phyloP scores from a whole-genome alignment of 2,797 vertebrate genomes.

The Megalops cyprinoides region DNA sequence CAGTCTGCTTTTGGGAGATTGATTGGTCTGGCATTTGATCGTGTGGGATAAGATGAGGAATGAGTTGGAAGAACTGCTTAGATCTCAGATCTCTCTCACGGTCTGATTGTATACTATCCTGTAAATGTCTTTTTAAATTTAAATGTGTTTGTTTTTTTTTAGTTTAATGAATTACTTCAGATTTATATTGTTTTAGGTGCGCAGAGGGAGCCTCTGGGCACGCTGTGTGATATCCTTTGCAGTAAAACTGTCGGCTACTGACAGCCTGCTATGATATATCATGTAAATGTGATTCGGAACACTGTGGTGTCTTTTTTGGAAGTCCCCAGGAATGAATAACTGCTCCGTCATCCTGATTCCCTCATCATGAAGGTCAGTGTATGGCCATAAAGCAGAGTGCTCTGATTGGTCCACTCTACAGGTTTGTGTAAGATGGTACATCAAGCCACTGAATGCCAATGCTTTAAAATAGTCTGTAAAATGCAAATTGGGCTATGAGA shows the following conservation, averaged over 20 bases:
- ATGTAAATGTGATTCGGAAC: slow-evolving; percentile 34
- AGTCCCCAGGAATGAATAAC: not conserved
- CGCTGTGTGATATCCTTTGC: slow-evolving; percentile 29
- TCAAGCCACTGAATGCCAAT: no score
- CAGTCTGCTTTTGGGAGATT: slow-evolving; percentile 63
- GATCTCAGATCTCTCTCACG: not conserved
- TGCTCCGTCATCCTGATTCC: not conserved
- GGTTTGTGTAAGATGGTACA: not conserved
- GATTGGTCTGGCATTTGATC: slow-evolving; percentile 75
- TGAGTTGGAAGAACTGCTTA: slow-evolving; percentile 32
- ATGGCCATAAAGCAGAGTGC: not conserved
- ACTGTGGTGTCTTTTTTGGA: slow-evolving; percentile 18
- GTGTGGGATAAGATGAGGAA: slow-evolving; percentile 57
- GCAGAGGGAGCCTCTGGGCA: slow-evolving; percentile 36
- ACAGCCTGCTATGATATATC: slow-evolving; percentile 21
- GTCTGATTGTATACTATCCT: slow-evolving; percentile 36
- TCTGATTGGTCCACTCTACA: not conserved
- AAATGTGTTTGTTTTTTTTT: slow-evolving; percentile 34
- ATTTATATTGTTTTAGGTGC: slow-evolving; percentile 47
- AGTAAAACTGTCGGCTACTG: slow-evolving; percentile 36
- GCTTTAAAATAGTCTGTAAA: no score
- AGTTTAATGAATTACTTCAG: slow-evolving; percentile 46
- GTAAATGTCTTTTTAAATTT: slow-evolving; percentile 52
- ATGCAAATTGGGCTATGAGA: no score
- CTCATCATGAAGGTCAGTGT: not conserved